Evolutionary conservation across 2,888 invertebrate genomes (phyloP).

Genomic region (Pherbina coryleti): DNA sequence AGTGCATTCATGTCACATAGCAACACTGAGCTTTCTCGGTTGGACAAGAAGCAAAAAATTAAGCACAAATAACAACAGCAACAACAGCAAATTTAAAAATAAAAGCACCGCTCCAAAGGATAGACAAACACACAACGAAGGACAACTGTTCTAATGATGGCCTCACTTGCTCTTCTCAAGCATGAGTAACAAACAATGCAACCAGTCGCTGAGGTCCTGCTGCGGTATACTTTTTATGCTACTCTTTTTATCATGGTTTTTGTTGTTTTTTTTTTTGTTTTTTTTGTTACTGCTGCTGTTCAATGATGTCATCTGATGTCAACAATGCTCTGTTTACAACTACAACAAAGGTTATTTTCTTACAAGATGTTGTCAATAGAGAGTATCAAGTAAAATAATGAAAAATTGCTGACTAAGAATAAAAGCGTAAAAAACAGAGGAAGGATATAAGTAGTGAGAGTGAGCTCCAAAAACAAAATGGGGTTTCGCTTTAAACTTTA

Average conservation of each 20-base stretch:
- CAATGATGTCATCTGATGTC: constrained; percentile 16
- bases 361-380: constrained; percentile 17
- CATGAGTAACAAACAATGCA: constrained; percentile 6
- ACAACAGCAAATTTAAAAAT: background rate
- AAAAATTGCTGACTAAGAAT: background rate
- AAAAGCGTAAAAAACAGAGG: background rate
- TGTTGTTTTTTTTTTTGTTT: background rate
- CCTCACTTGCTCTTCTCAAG: background rate
- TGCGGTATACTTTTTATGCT: constrained; percentile 6
- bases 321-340: constrained; percentile 7
- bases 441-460: background rate
- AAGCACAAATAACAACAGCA: background rate
- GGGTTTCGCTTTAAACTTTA: too few species aligned
- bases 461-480: too few species aligned
- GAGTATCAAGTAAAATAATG: constrained; percentile 4
- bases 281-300: background rate
- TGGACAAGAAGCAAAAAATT: background rate
- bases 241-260: background rate
- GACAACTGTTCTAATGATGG: background rate
- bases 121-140: background rate
- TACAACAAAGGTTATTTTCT: constrained; percentile 5
- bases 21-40: background rate
- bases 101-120: background rate
- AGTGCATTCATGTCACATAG: background rate
- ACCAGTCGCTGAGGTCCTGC: background rate